A percentile compares a stretch with the other conserved stretches of the same genome.
These are phyloP conservation scores for Oncorhynchus kisutch DNA, from an alignment of 2,113 vertebrate genomes.

Conservation along the genomic window DNA sequence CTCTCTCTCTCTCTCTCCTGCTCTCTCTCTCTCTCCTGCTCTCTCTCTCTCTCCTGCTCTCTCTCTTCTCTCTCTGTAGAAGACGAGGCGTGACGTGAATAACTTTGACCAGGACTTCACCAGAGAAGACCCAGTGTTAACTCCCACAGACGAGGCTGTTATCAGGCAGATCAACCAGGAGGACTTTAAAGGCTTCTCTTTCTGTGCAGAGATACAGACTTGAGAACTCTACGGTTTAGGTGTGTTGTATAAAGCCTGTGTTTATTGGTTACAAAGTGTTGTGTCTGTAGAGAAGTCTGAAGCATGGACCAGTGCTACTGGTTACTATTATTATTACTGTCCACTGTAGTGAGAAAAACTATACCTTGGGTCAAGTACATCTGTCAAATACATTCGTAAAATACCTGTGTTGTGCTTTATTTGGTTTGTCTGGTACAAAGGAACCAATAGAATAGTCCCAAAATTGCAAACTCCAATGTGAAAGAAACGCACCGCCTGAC, in stretches of 20 bases:
- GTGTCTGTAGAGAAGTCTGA: conserved; percentile 62
- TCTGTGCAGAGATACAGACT: conserved; percentile 88
- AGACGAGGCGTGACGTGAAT: conserved; percentile 99
- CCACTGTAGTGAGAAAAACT: conserved; percentile 66
- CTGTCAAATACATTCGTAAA: conserved; percentile 37
- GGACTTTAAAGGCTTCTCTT: conserved; percentile 98
- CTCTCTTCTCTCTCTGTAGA: conserved; percentile 69
- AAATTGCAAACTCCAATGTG: too few relatives aligned
- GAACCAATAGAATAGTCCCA: too few relatives aligned
- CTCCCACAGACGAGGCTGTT: conserved; percentile 92
- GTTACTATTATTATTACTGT: conserved; percentile 62
- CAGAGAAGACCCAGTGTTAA: conserved; percentile 93
- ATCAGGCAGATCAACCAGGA: conserved; percentile 99
- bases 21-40: too few relatives aligned
- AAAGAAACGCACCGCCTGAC: too few relatives aligned
- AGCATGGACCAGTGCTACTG: conserved; percentile 68
- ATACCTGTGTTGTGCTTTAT: conserved; percentile 3
- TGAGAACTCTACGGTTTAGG: conserved; percentile 66
- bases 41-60: too few relatives aligned
- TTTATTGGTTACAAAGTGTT: conserved; percentile 67
- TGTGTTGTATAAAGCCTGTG: conserved; percentile 68
- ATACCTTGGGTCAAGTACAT: conserved; percentile 65
- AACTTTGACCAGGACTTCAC: conserved; percentile 99
- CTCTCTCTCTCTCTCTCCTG: too few relatives aligned
- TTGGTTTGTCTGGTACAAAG: not conserved